Conservation (phyloP, 2,888 invertebrate genomes). For the Plusia festucae region DNA sequence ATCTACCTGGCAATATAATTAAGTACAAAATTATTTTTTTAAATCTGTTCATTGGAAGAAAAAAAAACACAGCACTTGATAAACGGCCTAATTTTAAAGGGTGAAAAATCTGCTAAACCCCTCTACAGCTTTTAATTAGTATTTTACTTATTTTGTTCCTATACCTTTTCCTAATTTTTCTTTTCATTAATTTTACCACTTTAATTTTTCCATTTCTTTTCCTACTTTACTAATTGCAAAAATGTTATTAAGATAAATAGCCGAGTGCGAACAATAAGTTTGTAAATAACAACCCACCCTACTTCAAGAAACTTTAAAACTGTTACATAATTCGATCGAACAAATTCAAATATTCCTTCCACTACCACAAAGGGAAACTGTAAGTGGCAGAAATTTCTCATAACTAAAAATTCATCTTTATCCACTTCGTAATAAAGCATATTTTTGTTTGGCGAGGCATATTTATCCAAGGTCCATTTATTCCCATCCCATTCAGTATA, state of each 20-base stretch:
- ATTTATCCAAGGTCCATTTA: constrained; percentile 26
- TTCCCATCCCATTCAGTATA: constrained; percentile 29
- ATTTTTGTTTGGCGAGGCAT: constrained; percentile 19
- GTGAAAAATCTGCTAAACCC: too few relatives aligned
- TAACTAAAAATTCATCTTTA: constrained; percentile 29
- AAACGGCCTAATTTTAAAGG: too few relatives aligned
- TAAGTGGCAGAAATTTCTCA: constrained; percentile 16
- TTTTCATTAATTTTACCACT: too few relatives aligned
- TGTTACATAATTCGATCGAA: constrained; percentile 43
- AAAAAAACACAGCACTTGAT: too few relatives aligned
- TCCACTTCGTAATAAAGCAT: constrained; percentile 1
- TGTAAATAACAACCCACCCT: constrained; percentile 10
- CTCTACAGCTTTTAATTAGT: too few relatives aligned
- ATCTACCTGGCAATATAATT: too few relatives aligned
- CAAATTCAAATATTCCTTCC: constrained; percentile 52
- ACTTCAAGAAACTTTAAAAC: constrained; percentile 17
- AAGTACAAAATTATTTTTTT: too few relatives aligned
- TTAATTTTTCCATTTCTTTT: too few relatives aligned
- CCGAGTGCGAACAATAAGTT: neutral
- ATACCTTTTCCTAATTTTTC: too few relatives aligned
- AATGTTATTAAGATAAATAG: neutral
- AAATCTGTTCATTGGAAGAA: too few relatives aligned
- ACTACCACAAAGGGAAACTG: constrained; percentile 35
- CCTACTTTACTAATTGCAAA: too few relatives aligned
- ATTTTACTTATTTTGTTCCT: too few relatives aligned